Evolutionary conservation across 2,797 vertebrate genomes (phyloP).

Genomic region (Hoplostethus mediterraneus): DNA sequence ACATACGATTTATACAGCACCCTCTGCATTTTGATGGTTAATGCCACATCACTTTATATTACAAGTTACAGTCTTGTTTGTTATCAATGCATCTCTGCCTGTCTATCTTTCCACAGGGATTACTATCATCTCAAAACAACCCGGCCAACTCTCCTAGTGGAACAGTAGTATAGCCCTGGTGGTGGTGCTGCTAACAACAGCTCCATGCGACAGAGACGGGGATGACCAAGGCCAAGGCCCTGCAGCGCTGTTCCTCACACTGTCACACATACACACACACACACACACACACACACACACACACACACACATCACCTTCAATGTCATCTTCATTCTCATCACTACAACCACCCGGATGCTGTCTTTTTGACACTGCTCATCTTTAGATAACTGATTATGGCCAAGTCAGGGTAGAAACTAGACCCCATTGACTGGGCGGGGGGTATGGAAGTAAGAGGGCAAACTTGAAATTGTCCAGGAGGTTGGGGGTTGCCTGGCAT

Average conservation of each 20-base stretch:
- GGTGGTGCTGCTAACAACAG: slow-evolving; percentile 87
- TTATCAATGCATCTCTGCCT: slow-evolving; percentile 62
- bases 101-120: slow-evolving; percentile 89
- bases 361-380: slow-evolving; percentile 46
- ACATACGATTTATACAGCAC: slow-evolving; percentile 35
- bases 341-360: slow-evolving; percentile 46
- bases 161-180: slow-evolving; percentile 93
- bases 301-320: slow-evolving; percentile 51
- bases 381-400: slow-evolving; percentile 40
- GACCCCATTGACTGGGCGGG: slow-evolving; percentile 10
- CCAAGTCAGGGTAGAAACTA: slow-evolving; percentile 54
- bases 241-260: slow-evolving; percentile 68
- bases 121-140: slow-evolving; percentile 93
- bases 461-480: slow-evolving; percentile 68
- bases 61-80: slow-evolving; percentile 47
- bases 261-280: slow-evolving; percentile 56
- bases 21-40: slow-evolving; percentile 34
- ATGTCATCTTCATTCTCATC: slow-evolving; percentile 62
- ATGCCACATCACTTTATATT: slow-evolving; percentile 29
- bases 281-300: slow-evolving; percentile 51
- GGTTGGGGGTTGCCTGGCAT: slow-evolving; percentile 36
- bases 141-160: slow-evolving; percentile 96
- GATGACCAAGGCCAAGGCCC: slow-evolving; percentile 66
- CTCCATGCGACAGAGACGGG: slow-evolving; percentile 80
- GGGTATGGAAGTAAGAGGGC: slow-evolving; percentile 41